phyloP scores from a whole-genome alignment of 2,797 vertebrate genomes.

The Enteromius viviparus region DNA sequence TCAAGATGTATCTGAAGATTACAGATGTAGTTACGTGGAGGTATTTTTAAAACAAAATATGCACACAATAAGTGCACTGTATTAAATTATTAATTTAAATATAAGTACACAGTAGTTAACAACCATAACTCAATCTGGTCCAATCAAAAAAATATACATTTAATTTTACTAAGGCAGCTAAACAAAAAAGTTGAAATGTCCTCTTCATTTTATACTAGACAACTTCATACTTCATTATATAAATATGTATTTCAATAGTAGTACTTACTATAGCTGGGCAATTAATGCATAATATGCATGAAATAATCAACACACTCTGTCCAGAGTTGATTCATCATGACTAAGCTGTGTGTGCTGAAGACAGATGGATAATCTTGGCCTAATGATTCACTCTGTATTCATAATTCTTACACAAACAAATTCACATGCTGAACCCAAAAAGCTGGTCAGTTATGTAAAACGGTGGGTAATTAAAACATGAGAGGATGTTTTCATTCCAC shows the following conservation, averaged over 20 bases:
- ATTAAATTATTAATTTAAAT: not conserved
- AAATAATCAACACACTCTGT: not conserved
- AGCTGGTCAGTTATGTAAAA: not conserved
- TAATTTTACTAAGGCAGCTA: not conserved
- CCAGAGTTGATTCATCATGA: not conserved
- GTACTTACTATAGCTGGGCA: not conserved
- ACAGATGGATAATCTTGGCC: constrained; percentile 32
- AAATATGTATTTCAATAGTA: not conserved
- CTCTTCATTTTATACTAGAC: not conserved
- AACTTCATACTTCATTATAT: not conserved
- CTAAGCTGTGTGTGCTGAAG: constrained; percentile 13
- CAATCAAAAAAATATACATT: no score
- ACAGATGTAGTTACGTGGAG: not conserved
- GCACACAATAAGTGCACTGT: not conserved
- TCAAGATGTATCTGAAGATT: not conserved
- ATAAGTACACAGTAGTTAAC: not conserved
- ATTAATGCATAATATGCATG: not conserved
- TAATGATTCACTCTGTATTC: constrained; percentile 17
- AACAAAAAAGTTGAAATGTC: not conserved
- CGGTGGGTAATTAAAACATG: not conserved
- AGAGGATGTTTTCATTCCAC: not conserved
- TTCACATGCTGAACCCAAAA: constrained; percentile 6
- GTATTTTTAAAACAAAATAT: not conserved
- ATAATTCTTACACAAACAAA: constrained; percentile 11
- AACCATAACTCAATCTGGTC: no score